A percentile compares a stretch with the other conserved stretches of the same genome.
Evolutionary conservation across 2,797 vertebrate genomes (phyloP).

Genomic region (Coilia nasus): DNA sequence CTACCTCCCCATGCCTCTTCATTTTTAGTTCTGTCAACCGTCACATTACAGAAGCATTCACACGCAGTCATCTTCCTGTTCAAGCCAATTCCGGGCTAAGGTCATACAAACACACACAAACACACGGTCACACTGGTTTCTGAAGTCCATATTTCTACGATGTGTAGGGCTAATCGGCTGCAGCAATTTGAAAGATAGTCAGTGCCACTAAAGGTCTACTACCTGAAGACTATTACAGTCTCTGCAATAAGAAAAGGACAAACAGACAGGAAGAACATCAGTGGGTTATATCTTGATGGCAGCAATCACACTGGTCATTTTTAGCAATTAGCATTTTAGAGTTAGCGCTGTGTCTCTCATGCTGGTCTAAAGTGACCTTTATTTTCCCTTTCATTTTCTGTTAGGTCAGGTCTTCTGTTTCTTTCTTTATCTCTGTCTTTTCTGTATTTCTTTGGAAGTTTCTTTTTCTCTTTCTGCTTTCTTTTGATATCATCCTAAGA

Average conservation of each 20-base stretch:
- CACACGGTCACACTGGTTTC: neutral
- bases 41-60: conserved; percentile 31
- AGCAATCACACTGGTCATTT: conserved; percentile 28
- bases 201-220: neutral
- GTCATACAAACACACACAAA: neutral
- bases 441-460: neutral
- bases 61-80: too few relatives aligned
- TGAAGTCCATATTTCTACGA: neutral
- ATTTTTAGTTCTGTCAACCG: conserved; percentile 51
- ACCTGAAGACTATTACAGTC: neutral
- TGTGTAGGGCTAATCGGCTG: neutral
- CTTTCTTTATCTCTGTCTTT: neutral
- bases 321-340: conserved; percentile 38
- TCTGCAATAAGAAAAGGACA: neutral
- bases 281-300: neutral
- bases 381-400: neutral
- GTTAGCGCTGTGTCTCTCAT: neutral
- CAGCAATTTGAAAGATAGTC: conserved; percentile 39
- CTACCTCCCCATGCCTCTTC: conserved; percentile 40
- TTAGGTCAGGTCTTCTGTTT: neutral
- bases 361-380: conserved; percentile 39
- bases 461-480: conserved; percentile 14
- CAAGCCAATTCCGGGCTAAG: neutral
- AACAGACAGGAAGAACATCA: neutral
- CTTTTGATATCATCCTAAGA: conserved; percentile 28